A percentile compares a stretch with the other conserved stretches of the same genome.
phyloP scores from a whole-genome alignment of 2,113 vertebrate genomes.

The Lates calcarifer region DNA sequence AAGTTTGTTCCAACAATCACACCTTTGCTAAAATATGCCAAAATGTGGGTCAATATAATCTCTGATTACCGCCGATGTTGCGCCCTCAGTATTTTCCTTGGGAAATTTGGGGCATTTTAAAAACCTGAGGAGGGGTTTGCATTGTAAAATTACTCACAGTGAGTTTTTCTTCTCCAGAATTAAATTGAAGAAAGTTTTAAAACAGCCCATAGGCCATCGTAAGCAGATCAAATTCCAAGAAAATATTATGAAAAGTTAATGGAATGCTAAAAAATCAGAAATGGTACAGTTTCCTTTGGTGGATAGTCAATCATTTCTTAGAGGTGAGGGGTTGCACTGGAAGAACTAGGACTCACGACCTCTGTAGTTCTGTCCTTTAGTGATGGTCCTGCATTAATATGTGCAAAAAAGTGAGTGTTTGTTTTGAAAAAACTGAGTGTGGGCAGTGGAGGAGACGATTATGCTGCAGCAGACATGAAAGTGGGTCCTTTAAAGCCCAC shows the following conservation, averaged over 20 bases:
- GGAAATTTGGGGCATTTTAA: neutral
- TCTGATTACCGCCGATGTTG: neutral
- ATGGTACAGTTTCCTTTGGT: neutral
- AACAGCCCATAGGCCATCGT: no score
- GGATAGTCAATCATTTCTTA: neutral
- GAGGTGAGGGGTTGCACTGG: neutral
- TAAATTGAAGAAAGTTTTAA: no score
- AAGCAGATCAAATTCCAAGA: neutral
- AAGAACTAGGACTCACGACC: neutral
- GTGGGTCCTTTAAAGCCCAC: constrained; percentile 11
- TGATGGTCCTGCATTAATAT: neutral
- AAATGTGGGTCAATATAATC: neutral
- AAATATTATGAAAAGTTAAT: neutral
- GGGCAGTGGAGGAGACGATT: neutral
- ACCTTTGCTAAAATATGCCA: neutral
- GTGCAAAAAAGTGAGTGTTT: neutral
- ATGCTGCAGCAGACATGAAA: neutral
- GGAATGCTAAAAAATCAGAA: neutral
- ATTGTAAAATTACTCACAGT: no score
- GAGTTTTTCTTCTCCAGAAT: no score
- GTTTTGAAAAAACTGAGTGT: neutral
- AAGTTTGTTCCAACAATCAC: neutral
- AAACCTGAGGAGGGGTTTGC: no score
- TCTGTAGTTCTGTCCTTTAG: neutral
- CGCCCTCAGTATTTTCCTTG: neutral